Evolutionary conservation across 2,797 vertebrate species (phyloP).

Genomic region (Alfaro cultratus): DNA sequence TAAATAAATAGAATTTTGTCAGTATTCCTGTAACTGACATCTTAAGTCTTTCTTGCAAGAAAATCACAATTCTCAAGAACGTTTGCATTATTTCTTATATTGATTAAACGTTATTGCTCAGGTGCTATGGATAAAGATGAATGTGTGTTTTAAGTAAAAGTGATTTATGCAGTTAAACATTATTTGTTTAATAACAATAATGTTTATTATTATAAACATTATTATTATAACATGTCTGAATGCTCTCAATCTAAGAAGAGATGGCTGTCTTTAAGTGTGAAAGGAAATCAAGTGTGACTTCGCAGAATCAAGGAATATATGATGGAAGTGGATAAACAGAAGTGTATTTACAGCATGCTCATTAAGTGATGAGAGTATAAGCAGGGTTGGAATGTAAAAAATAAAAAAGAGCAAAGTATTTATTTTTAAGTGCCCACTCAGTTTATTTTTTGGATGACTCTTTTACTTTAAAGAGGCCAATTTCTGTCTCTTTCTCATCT

Average conservation of each 20-base stretch:
- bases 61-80: neutral
- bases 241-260: neutral
- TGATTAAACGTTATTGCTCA: neutral
- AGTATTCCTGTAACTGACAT: neutral
- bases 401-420: conserved; percentile 63
- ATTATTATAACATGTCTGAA: neutral
- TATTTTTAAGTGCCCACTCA: conserved; percentile 74
- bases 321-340: conserved; percentile 66
- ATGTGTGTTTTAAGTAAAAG: neutral
- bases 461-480: conserved; percentile 71
- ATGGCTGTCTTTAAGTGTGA: conserved; percentile 15
- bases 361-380: conserved; percentile 52
- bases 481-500: conserved; percentile 64
- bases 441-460: conserved; percentile 73
- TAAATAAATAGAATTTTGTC: neutral
- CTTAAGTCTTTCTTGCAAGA: neutral
- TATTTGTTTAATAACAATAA: no score
- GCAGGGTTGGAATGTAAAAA: conserved; percentile 33
- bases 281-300: conserved; percentile 13
- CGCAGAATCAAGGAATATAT: conserved; percentile 28
- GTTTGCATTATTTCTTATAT: neutral
- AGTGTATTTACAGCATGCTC: conserved; percentile 69
- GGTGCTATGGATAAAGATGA: neutral
- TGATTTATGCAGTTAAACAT: neutral
- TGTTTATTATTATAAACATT: no score